Evolutionary conservation across 1,140 invertebrate species (phyloP).

Genomic region (Ostrea edulis): DNA sequence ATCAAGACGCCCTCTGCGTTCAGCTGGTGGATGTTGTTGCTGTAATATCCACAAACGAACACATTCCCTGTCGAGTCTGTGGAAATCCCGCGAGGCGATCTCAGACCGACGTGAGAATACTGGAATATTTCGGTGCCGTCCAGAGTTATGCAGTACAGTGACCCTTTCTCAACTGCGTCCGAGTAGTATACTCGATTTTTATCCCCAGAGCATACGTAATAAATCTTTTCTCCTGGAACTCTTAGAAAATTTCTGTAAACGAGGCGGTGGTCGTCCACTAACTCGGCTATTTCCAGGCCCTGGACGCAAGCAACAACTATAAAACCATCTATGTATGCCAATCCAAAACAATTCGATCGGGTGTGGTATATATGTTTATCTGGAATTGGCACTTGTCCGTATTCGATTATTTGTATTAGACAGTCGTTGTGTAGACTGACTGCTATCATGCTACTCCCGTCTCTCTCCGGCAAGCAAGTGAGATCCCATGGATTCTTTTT

Average conservation of each 20-base stretch:
- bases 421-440: conserved; percentile 41
- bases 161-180: conserved; percentile 45
- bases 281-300: conserved; percentile 41
- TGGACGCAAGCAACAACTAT: conserved; percentile 40
- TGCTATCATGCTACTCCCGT: conserved; percentile 19
- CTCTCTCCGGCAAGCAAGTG: conserved; percentile 28
- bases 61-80: conserved; percentile 42
- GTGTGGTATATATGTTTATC: conserved; percentile 44
- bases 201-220: conserved; percentile 47
- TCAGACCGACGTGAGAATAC: conserved; percentile 41
- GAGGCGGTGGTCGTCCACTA: conserved; percentile 43
- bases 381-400: conserved; percentile 10
- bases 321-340: conserved; percentile 47
- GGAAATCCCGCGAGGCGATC: conserved; percentile 42
- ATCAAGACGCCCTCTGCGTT: conserved; percentile 49
- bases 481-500: conserved; percentile 47
- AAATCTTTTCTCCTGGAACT: conserved; percentile 41
- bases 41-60: conserved; percentile 50
- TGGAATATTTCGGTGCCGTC: conserved; percentile 52
- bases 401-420: conserved; percentile 44
- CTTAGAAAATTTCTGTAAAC: conserved; percentile 25
- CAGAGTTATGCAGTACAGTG: conserved; percentile 42
- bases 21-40: conserved; percentile 49
- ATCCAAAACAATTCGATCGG: conserved; percentile 43
- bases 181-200: conserved; percentile 50